These are phyloP conservation scores for Penaeus vannamei DNA, from an alignment of 1,140 invertebrate genomes.

Conservation along the genomic window DNA sequence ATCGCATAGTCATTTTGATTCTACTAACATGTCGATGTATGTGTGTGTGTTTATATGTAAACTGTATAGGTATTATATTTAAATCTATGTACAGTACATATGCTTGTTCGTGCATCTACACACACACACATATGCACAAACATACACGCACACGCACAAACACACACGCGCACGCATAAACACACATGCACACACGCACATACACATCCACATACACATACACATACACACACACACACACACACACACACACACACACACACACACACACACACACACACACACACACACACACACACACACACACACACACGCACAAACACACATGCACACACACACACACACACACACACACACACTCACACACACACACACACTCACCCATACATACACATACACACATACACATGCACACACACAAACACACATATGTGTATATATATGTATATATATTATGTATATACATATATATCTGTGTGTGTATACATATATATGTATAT, in stretches of 20 bases:
- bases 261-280: background rate
- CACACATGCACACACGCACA: background rate
- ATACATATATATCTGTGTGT: conserved; percentile 7
- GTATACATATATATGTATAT: conserved; percentile 23
- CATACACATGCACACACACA: background rate
- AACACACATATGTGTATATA: background rate
- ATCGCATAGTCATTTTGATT: too few relatives aligned
- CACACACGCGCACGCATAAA: background rate
- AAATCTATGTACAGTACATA: too few relatives aligned
- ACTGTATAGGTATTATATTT: too few relatives aligned
- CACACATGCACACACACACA: background rate
- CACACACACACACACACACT: too few relatives aligned
- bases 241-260: background rate
- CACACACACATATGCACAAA: background rate
- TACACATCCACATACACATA: background rate
- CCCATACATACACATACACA: too few relatives aligned
- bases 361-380: too few relatives aligned
- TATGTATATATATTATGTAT: too few relatives aligned
- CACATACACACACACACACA: background rate
- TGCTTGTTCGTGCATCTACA: background rate
- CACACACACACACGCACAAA: background rate
- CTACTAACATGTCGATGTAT: too few relatives aligned
- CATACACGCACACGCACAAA: background rate
- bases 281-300: background rate
- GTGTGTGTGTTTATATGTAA: too few relatives aligned